phyloP scores from a whole-genome alignment of 37 sponge, comb jelly and placozoan genomes.

The Dysidea cf. avara region DNA sequence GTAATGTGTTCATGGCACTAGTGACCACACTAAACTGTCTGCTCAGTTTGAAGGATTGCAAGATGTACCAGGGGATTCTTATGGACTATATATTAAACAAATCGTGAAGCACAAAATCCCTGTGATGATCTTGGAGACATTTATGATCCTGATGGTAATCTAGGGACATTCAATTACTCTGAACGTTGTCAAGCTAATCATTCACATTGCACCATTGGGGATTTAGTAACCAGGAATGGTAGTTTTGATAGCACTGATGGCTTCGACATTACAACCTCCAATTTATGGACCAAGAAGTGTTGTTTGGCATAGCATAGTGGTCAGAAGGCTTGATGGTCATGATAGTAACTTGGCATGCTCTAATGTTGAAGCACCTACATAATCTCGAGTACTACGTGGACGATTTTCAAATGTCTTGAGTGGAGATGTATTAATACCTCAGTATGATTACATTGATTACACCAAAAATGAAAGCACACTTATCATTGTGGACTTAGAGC shows the following conservation, averaged over 20 bases:
- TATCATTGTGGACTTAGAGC: constrained; percentile 28
- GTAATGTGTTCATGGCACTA: constrained; percentile 34
- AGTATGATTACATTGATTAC: constrained; percentile 1
- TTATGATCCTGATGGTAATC: constrained; percentile 12
- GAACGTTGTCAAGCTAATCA: background rate
- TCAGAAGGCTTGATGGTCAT: constrained; percentile 4
- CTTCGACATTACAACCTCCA: constrained; percentile 19
- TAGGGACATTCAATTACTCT: background rate
- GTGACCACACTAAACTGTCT: no score
- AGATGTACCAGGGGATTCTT: constrained; percentile 18
- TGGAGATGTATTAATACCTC: constrained; percentile 48
- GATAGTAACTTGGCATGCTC: constrained; percentile 34
- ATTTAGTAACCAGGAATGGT: constrained; percentile 22
- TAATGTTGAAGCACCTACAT: constrained; percentile 64
- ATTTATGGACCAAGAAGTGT: constrained; percentile 33
- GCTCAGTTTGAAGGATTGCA: constrained; percentile 43
- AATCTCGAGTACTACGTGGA: no score
- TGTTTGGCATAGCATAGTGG: constrained; percentile 50
- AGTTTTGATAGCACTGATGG: background rate
- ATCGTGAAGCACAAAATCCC: constrained; percentile 21
- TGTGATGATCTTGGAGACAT: constrained; percentile 37
- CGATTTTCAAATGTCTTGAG: constrained; percentile 22
- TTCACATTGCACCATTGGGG: constrained; percentile 32
- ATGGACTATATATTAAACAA: constrained; percentile 32
- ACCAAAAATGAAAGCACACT: no score